Percentiles rank a stretch among this genome's conserved stretches.
phyloP scores from a whole-genome alignment of 2,888 invertebrate genomes.

The Drosophila buzzatii region DNA sequence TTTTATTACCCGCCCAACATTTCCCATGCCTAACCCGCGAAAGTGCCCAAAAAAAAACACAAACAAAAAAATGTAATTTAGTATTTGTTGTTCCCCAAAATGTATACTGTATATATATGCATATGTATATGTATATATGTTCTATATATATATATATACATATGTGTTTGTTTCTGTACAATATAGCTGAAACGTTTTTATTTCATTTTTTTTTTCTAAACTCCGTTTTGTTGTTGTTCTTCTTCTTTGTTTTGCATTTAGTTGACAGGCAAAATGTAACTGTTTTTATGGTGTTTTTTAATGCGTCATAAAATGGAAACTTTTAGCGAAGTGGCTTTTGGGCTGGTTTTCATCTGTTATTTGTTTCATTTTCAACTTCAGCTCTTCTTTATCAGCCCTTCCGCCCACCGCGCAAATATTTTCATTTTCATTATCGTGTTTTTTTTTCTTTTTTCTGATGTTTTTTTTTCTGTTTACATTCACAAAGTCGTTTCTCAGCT shows the following conservation, averaged over 20 bases:
- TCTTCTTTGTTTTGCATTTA: slow-evolving; percentile 33
- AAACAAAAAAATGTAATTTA: slow-evolving; percentile 17
- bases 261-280: slow-evolving; percentile 40
- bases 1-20: slow-evolving; percentile 14
- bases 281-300: slow-evolving; percentile 67
- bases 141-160: background rate
- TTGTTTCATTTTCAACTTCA: slow-evolving; percentile 12
- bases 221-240: slow-evolving; percentile 16
- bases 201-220: slow-evolving; percentile 23
- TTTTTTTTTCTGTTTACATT: slow-evolving; percentile 27
- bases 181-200: slow-evolving; percentile 17
- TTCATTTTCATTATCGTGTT: background rate
- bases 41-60: background rate
- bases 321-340: slow-evolving; percentile 47
- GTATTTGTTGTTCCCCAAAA: slow-evolving; percentile 18
- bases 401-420: background rate
- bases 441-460: background rate
- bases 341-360: slow-evolving; percentile 23
- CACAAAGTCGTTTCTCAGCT: slow-evolving; percentile 34
- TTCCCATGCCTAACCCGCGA: background rate
- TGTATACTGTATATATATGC: background rate
- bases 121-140: background rate
- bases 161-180: slow-evolving; percentile 18
- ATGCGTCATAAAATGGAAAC: slow-evolving; percentile 71
- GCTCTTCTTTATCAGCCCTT: background rate